phyloP scores from a whole-genome alignment of 1,140 invertebrate genomes.

The Chrysomallon squamiferum region DNA sequence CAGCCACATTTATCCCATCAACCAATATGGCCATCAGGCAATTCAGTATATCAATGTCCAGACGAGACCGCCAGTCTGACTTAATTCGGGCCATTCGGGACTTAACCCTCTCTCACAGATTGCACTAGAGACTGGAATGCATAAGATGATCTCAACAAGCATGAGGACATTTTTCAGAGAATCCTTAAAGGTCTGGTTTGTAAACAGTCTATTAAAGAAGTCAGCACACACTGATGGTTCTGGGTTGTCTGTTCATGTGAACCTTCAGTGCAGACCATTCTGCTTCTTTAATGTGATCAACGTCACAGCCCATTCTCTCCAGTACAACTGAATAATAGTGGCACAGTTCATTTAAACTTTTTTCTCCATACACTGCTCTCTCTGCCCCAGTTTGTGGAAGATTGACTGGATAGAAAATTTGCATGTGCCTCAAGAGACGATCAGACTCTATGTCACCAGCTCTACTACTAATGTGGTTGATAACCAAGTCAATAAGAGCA shows the following conservation, averaged over 20 bases:
- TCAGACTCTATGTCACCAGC: constrained; percentile 10
- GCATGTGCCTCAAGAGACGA: constrained; percentile 3
- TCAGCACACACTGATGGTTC: no score
- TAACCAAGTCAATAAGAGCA: not conserved
- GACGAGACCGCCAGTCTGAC: constrained; percentile 7
- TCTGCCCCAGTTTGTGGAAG: not conserved
- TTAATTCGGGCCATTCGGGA: constrained; percentile 12
- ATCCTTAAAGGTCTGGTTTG: constrained; percentile 10
- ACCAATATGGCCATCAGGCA: constrained; percentile 7
- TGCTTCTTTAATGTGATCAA: constrained; percentile 9
- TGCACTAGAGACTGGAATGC: constrained; percentile 2
- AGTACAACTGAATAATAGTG: constrained; percentile 5
- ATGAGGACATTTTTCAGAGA: constrained; percentile 13
- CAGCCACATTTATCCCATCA: constrained; percentile 2
- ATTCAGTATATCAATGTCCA: constrained; percentile 9
- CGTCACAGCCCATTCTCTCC: constrained; percentile 8
- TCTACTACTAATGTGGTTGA: constrained; percentile 8
- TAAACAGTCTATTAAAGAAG: constrained; percentile 13
- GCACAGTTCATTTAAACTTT: constrained; percentile 9
- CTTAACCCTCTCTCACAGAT: constrained; percentile 13
- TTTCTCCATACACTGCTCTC: constrained; percentile 5
- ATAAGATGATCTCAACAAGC: no score
- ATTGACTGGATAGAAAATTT: constrained; percentile 9
- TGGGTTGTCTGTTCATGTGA: no score
- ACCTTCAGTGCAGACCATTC: constrained; percentile 11